A percentile compares a stretch with the other conserved stretches of the same genome.
These are phyloP conservation scores for Eulemur coronatus DNA, from an alignment of 2,797 vertebrate species.

Conservation along the genomic window DNA sequence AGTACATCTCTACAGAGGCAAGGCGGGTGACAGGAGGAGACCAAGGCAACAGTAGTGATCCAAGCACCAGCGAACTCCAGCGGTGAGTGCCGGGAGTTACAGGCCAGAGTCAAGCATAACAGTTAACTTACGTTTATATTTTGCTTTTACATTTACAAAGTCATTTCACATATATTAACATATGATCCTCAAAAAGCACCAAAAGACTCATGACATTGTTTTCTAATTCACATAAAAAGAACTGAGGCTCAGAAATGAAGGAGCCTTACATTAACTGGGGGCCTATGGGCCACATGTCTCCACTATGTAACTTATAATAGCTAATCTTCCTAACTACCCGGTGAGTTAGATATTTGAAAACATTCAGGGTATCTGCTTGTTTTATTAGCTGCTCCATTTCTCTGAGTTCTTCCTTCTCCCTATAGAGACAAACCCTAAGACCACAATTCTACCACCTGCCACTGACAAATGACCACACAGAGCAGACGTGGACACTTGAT, in stretches of 20 bases:
- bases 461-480: too few relatives aligned
- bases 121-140: neutral
- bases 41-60: neutral
- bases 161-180: neutral
- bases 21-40: neutral
- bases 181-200: neutral
- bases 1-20: neutral
- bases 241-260: neutral
- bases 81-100: neutral
- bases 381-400: neutral
- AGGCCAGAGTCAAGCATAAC: neutral
- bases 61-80: neutral
- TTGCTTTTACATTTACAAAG: neutral
- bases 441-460: neutral
- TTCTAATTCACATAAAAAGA: neutral
- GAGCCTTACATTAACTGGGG: neutral
- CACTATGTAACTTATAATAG: neutral
- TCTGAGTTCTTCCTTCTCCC: neutral
- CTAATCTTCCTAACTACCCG: neutral
- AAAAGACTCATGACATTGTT: neutral
- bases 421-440: neutral
- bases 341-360: neutral
- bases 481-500: neutral
- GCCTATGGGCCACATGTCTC: too few relatives aligned
- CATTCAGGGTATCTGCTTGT: neutral